Base-by-base conservation (phyloP, 2,113 vertebrate genomes). In the Lepidothrix coronata region DNA sequence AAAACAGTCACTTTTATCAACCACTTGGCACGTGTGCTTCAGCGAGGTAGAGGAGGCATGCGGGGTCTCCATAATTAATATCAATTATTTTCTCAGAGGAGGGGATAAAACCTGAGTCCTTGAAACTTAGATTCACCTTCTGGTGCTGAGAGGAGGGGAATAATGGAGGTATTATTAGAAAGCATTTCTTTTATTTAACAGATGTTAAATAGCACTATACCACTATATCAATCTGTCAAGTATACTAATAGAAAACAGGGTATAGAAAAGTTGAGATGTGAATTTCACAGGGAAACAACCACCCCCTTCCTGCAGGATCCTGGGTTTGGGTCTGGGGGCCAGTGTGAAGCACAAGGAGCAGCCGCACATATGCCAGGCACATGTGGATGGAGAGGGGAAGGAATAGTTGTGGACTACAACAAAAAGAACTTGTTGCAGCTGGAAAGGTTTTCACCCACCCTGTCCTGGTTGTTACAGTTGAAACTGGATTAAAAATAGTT, bases 151-250 rank as follows among this genome's bases (percentile, higher is more conserved):
- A 80, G 52, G 80, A 93, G 49, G 46, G 52, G 76, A 84, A 84
- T 76, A 89, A 88, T n/a, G 35, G 65, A 81, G 31, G 48, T 44
- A 85, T 81, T 96, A 80, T 57, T 93, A 67, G 79, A 93, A 90
- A 84, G 76, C 57, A 71, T 74, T 91, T 93, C 22, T 91, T 96
- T 87, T 72, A 68, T 89, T 93, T 82, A 82, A n/a, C 85, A 94
- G 83, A 93, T 68, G 91, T 94, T 89, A 58, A 93, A 94, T 65
- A 89, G 27, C 65, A 27, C 77, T 52, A 48, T 75, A 8, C 57
- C 83, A 68, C 85, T 85, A 41, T 65, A 93, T 91, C 77, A 91
- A 58, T 76, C 91, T 91, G 84, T 58, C 91, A 89, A 54, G 87
- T 65, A 77, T 43, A 9, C 68, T 94, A 93, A 95, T 85, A 68